Evolutionary conservation across 2,888 invertebrate genomes (phyloP).

Genomic region (Synanthedon formicaeformis): DNA sequence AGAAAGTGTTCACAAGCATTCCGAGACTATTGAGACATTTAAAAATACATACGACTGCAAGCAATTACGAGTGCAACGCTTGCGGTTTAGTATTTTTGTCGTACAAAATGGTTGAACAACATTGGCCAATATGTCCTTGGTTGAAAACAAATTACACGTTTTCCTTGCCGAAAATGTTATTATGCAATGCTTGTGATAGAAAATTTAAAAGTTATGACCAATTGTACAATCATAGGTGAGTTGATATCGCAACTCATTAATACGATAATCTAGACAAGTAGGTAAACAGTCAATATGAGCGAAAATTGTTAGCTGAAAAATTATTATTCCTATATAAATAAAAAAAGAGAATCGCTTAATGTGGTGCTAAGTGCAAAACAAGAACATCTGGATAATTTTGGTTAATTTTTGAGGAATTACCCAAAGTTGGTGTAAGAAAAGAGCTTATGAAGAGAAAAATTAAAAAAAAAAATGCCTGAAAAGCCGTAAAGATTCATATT

Average conservation of each 20-base stretch:
- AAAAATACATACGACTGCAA: constrained; percentile 71
- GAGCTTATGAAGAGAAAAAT: too few species aligned
- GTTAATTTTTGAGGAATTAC: too few species aligned
- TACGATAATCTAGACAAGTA: too few species aligned
- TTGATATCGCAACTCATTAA: neutral
- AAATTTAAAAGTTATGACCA: constrained; percentile 62
- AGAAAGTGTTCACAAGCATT: constrained; percentile 59
- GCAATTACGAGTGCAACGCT: constrained; percentile 75
- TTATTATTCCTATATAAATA: neutral
- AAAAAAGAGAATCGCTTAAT: neutral
- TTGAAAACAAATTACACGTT: constrained; percentile 45
- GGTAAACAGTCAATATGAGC: too few species aligned
- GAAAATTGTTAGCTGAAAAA: too few species aligned
- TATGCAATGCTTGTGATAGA: constrained; percentile 60
- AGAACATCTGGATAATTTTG: too few species aligned
- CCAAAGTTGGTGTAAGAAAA: too few species aligned
- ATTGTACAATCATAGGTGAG: constrained; percentile 58
- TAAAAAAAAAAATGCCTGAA: too few species aligned
- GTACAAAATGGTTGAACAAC: constrained; percentile 50
- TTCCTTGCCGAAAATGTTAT: constrained; percentile 47
- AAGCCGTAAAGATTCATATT: too few species aligned
- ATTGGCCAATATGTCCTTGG: constrained; percentile 56
- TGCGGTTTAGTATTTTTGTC: constrained; percentile 45
- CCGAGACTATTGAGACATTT: constrained; percentile 51
- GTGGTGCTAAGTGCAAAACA: too few species aligned